Conservation (phyloP, 2,797 vertebrate genomes). For the Pseudochromis fuscus region DNA sequence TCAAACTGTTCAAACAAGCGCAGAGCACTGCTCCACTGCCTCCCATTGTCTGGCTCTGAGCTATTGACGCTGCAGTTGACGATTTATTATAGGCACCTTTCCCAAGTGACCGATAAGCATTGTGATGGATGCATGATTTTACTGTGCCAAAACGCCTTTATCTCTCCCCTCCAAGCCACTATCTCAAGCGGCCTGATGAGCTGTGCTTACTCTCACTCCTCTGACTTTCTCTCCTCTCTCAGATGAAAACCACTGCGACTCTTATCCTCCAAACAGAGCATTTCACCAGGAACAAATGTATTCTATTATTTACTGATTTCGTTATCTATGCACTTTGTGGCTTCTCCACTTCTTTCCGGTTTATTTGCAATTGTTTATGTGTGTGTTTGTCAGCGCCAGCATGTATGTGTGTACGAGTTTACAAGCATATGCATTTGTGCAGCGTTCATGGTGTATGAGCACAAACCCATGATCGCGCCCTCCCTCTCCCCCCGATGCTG, state of each 20-base stretch:
- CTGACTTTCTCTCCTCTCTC: slow-evolving; percentile 50
- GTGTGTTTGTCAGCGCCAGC: slow-evolving; percentile 22
- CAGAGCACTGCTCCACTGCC: slow-evolving; percentile 61
- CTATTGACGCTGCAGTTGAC: slow-evolving; percentile 72
- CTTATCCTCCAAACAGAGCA: slow-evolving; percentile 54
- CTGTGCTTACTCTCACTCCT: slow-evolving; percentile 54
- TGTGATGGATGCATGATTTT: slow-evolving; percentile 83
- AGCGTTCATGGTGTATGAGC: slow-evolving; percentile 8
- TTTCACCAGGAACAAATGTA: slow-evolving; percentile 70
- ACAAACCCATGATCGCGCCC: background rate
- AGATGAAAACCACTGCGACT: slow-evolving; percentile 50
- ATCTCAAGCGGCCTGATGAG: slow-evolving; percentile 76
- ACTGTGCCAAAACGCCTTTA: slow-evolving; percentile 82
- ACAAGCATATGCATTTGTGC: no score
- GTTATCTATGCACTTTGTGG: slow-evolving; percentile 64
- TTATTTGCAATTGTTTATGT: slow-evolving; percentile 39
- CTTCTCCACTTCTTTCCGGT: slow-evolving; percentile 7
- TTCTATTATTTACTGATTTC: slow-evolving; percentile 72
- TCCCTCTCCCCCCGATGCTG: slow-evolving; percentile 24
- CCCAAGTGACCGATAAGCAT: slow-evolving; percentile 83
- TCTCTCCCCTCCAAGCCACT: slow-evolving; percentile 75
- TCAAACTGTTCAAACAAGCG: slow-evolving; percentile 83
- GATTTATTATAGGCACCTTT: slow-evolving; percentile 83
- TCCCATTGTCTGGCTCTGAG: slow-evolving; percentile 76
- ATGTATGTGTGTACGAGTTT: no score